Evolutionary conservation across 2,113 vertebrate genomes (phyloP), one percentile per base, ranked within the genome.

Genomic region (Pleuronectes platessa): DNA sequence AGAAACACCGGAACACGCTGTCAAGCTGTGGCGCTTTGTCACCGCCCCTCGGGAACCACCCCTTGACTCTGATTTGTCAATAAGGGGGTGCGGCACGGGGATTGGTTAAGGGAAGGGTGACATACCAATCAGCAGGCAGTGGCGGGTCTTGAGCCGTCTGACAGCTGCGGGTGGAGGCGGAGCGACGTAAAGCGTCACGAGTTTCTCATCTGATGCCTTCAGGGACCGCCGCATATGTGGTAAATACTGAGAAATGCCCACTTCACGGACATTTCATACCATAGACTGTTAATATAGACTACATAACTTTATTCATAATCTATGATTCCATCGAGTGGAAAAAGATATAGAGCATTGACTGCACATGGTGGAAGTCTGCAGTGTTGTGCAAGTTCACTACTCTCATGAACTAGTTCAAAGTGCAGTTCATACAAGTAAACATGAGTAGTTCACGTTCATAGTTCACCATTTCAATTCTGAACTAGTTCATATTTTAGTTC

Each of bases 111-210:
- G 12, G 12, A 23, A 13, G 10, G 2, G n/a, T 11, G 12, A 53
- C 9, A 1, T 3, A 11, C 56, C 56, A 58, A 20, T 35, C 59
- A 61, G 27, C 4, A 27, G 18, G 26, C 7, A 31, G 58, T 3
- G 2, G 1, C 0, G 21, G 24, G 58, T 9, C 24, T 24, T 56
- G 10, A 1, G 11, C 21, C n/a, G 9, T 56, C 12, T 56, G 56
- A 55, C 26, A 17, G 51, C 0, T 31, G 40, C 12, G 40, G 40
- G 12, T 42, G 40, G 37, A 61, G 49, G 68, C 61, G 76, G 51
- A 14, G 47, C 59, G 3, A 77, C 80, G 79, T 78, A 3, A 6
- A 15, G 67, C 59, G 83, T 86, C 80, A 84, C 68, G 68, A 40
- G 74, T 1, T 45, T 66, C 21, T 13, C 26, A 14, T 56, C 2